Base-by-base conservation (phyloP, 2,113 vertebrate species). In the Cheilinus undulatus region DNA sequence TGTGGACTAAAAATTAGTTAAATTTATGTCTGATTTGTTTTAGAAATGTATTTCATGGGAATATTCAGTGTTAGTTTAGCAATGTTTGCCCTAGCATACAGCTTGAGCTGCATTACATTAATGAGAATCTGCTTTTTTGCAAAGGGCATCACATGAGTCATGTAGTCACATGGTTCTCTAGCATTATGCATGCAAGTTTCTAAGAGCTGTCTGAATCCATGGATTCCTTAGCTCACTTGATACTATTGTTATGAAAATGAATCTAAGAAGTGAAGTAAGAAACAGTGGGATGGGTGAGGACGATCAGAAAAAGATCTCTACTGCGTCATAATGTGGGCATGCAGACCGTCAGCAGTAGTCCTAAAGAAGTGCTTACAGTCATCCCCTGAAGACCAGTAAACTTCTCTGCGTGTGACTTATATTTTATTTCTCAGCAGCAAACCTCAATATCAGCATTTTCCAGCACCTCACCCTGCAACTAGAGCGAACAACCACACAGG, bases 401-500 rank as follows among this genome's bases (percentile, higher is more conserved):
- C 40, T 24, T 68, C 30, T 75, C 23, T 56, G 45, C 30, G 69
- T 73, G 78, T 74, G 69, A 63, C 73, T 78, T 53, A 77, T 36
- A 28, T 69, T 40, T 63, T 62, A 64, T 66, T 85, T 72, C 52
- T 36, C 42, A 51, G 52, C 78, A 71, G 30, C 59, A 70, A 77
- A 73, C 46, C 58, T 30, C 45, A 46, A 23, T 19, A 49, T 69
- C 72, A 76, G 71, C 79, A 62, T 59, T 69, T 76, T 69, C 32
- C 20, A 51, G 40, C 67, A 42, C 57, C 57, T 54, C n/a, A 13
- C 66, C 74, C 52, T 45, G 45, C 57, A 64, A 72, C 56, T 57
- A 64, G 40, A 61, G 51, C 66, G 15, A 69, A 32, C 22, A 51
- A 23, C 58, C 57, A 34, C 50, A 67, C 30, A 30, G 43, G 22